A percentile compares a stretch with the other conserved stretches of the same genome.
Evolutionary conservation across 2,888 invertebrate genomes (phyloP).

Genomic region (Gastracanthus pulcherrimus): DNA sequence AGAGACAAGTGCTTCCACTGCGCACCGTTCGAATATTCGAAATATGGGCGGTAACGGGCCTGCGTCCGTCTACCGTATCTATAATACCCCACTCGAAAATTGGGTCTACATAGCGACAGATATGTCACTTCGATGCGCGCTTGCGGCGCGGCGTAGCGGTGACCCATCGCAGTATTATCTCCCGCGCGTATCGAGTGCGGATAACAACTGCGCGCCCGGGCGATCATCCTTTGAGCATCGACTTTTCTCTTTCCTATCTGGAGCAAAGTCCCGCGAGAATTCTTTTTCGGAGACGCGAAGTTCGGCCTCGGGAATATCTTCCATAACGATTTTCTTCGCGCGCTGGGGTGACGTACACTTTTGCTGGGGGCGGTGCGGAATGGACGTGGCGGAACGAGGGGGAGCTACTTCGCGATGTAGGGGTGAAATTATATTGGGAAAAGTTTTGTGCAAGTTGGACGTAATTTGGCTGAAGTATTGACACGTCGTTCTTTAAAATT

Average conservation of each 20-base stretch:
- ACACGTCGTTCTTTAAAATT: constrained; percentile 9
- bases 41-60: too few relatives aligned
- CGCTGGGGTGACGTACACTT: neutral
- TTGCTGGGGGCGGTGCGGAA: neutral
- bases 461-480: constrained; percentile 2
- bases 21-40: too few relatives aligned
- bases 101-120: too few relatives aligned
- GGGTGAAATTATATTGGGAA: constrained; percentile 1
- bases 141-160: neutral
- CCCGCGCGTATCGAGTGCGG: neutral
- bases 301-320: too few relatives aligned
- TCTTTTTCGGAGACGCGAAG: too few relatives aligned
- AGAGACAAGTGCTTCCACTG: too few relatives aligned
- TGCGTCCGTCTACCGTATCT: too few relatives aligned
- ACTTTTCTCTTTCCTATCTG: neutral
- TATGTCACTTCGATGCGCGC: too few relatives aligned
- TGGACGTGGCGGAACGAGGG: neutral
- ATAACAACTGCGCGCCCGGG: neutral
- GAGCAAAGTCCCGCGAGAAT: neutral
- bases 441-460: constrained; percentile 5
- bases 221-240: neutral
- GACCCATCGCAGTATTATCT: too few relatives aligned
- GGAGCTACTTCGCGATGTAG: neutral
- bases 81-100: too few relatives aligned
- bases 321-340: too few relatives aligned